Evolutionary conservation across 2,113 vertebrate genomes (phyloP).

Genomic region (Herpetotheres cachinnans): DNA sequence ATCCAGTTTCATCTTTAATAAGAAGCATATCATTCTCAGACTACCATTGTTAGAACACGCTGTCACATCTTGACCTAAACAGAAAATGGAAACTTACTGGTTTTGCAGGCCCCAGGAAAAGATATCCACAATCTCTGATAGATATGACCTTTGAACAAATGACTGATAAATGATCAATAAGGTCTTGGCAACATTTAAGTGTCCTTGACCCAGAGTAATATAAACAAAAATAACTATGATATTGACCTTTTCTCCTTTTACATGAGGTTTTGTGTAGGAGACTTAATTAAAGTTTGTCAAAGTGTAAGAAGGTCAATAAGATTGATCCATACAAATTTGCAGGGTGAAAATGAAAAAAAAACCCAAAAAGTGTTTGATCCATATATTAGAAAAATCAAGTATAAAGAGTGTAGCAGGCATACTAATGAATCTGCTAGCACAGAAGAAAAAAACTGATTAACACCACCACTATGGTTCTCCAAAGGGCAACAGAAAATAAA

Average conservation of each 20-base stretch:
- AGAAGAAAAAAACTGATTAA: not conserved
- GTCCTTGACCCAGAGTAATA: not conserved
- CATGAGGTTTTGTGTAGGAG: not conserved
- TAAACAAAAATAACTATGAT: not conserved
- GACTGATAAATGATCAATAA: not conserved
- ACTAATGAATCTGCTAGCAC: not conserved
- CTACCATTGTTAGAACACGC: not conserved
- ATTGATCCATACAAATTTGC: slow-evolving; percentile 6
- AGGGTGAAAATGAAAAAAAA: not conserved
- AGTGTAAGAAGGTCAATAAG: not conserved
- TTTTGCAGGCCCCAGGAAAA: not conserved
- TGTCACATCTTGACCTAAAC: not conserved
- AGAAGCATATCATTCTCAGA: not conserved
- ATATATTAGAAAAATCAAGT: not conserved
- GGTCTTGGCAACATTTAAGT: not conserved
- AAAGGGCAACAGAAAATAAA: not conserved
- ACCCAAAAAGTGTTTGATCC: not conserved
- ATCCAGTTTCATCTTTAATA: not conserved
- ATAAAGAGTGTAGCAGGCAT: not conserved
- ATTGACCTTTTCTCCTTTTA: not conserved
- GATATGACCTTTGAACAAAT: not conserved
- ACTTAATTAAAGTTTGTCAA: not conserved
- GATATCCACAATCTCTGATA: not conserved
- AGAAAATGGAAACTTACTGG: not conserved
- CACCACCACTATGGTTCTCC: not conserved